Evolutionary conservation across 30 jellyfish, hydroid and myxozoan species (phyloP).

Genomic region (Sanderia malayensis): DNA sequence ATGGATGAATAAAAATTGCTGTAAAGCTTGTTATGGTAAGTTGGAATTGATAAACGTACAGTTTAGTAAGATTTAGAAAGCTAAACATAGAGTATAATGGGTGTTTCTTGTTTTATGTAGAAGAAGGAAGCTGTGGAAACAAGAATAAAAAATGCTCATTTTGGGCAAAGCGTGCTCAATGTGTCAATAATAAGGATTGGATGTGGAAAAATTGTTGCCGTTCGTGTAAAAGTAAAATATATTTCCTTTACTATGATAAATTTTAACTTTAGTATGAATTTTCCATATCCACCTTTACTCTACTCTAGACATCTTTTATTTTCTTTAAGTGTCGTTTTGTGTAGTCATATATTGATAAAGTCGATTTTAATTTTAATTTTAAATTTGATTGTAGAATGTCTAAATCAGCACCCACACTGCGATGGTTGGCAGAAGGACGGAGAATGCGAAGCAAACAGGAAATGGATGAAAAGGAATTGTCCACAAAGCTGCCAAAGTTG

Average conservation of each 20-base stretch:
- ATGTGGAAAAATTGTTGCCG: conserved; percentile 86
- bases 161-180: conserved; percentile 61
- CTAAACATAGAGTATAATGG: too few species aligned
- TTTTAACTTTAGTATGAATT: too few species aligned
- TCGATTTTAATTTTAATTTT: too few species aligned
- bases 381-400: conserved; percentile 39
- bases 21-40: conserved; percentile 67
- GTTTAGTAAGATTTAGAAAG: too few species aligned
- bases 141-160: conserved; percentile 22
- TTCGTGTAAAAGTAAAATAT: conserved; percentile 66
- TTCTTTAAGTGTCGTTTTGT: too few species aligned
- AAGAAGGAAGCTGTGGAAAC: conserved; percentile 31
- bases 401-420: conserved; percentile 56
- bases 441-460: conserved; percentile 47
- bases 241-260: too few species aligned
- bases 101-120: conserved; percentile 5
- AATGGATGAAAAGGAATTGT: conserved; percentile 63
- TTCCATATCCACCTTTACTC: too few species aligned
- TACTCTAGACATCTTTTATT: too few species aligned
- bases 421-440: conserved; percentile 37
- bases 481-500: conserved; percentile 52
- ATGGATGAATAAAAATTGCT: conserved; percentile 78
- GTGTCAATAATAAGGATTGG: conserved; percentile 51
- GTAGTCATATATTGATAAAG: too few species aligned
- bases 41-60: too few species aligned